phyloP scores from a whole-genome alignment of 2,888 invertebrate genomes.

The Tetranychus truncatus region DNA sequence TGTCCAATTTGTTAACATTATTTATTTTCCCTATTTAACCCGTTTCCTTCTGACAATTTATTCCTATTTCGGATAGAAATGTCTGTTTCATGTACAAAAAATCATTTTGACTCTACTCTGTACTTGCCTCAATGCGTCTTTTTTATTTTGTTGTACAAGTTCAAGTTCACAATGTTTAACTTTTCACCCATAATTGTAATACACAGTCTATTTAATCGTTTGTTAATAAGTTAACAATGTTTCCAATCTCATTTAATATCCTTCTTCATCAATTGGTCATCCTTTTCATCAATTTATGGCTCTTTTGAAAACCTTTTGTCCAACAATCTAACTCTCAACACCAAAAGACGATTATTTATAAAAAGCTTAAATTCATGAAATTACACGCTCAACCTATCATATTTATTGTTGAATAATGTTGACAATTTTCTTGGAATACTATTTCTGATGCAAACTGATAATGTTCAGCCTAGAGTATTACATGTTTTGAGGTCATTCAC shows the following conservation, averaged over 20 bases:
- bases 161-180: too few species aligned
- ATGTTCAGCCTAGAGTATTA: background rate
- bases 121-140: background rate
- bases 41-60: too few species aligned
- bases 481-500: background rate
- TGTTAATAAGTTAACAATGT: constrained; percentile 1
- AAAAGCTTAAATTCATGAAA: too few species aligned
- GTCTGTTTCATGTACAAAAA: background rate
- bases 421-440: background rate
- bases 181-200: background rate
- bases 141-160: too few species aligned
- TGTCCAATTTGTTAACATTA: too few species aligned
- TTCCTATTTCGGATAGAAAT: background rate
- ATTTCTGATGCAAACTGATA: background rate
- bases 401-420: too few species aligned
- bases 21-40: too few species aligned
- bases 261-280: background rate
- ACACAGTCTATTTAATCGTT: background rate
- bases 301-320: too few species aligned
- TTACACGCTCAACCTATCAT: too few species aligned
- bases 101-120: background rate
- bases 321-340: too few species aligned
- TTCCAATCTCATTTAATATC: background rate
- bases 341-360: too few species aligned
- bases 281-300: too few species aligned